Conservation (phyloP, 2,797 vertebrate genomes). For the Mus caroli region DNA sequence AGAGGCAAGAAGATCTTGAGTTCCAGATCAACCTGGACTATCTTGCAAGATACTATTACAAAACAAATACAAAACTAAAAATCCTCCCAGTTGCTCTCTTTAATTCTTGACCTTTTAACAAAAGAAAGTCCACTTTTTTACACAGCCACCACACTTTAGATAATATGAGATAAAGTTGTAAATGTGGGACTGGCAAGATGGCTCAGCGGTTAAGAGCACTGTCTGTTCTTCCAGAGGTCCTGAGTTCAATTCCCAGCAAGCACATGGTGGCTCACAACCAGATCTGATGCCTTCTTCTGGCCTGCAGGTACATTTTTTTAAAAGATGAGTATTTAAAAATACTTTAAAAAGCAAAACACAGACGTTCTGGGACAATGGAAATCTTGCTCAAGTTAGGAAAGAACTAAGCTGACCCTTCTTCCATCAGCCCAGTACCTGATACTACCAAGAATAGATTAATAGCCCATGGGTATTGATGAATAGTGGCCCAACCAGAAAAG, state of each 20-base stretch:
- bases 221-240: background rate
- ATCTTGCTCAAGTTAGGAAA: background rate
- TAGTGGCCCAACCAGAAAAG: background rate
- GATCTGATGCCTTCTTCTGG: background rate
- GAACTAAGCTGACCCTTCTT: constrained; percentile 19
- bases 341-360: constrained; percentile 45
- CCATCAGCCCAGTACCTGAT: background rate
- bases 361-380: background rate
- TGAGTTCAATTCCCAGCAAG: background rate
- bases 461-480: background rate
- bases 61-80: constrained; percentile 33
- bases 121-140: constrained; percentile 56
- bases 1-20: background rate
- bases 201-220: background rate
- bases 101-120: constrained; percentile 25
- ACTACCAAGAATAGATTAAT: constrained; percentile 1
- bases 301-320: background rate
- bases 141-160: background rate
- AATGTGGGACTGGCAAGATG: background rate
- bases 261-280: background rate
- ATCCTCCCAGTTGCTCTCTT: constrained; percentile 38
- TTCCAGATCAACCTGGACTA: background rate
- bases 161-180: background rate
- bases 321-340: background rate
- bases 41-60: background rate